Base-by-base conservation (phyloP, 2,888 invertebrate species). In the Drosophila prostipennis region DNA sequence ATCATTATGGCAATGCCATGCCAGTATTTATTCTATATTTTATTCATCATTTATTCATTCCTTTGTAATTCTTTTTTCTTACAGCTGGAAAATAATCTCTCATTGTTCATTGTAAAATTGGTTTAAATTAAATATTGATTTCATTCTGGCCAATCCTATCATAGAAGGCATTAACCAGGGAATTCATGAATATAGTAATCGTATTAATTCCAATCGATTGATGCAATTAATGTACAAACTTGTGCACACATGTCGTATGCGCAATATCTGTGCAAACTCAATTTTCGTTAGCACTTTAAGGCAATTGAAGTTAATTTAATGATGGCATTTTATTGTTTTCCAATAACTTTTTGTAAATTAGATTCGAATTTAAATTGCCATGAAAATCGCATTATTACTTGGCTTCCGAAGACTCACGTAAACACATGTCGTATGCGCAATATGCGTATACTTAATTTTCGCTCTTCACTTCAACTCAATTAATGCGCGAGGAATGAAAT, bases 1-100 rank as follows among this genome's bases (percentile, higher is more conserved):
- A 72, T 70, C 69, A 75, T 81, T 81, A 77, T 67, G 72, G 49
- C 69, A 60, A 43, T 65, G 72, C 59, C 54, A 19, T 19, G 19
- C 19, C 19, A 43, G 74, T 69, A 13, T 43, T 26, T 52, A 13
- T 40, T 45, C 26, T n/a, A 7, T 14, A 40, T 53, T 53, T 39
- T 7, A n/a, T 39, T n/a, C 29, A 23, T 7, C 55, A 53, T 75
- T 75, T 79, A 72, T 81, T 77, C 63, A 68, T 51, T 19, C 52
- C 46, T 49, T 56, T 64, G 67, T 72, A 75, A 77, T 42, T 6
- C 2, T 40, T 14, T 45, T 53, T 52, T 39, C 2, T 6, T 13
- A n/a, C n/a, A n/a, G 6, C 32, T 13, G 14, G 2, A 6, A 10
- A 34, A 8, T 16, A 52, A 34, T 7, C 10, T 13, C 32, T 6